Conservation (phyloP, 2,888 invertebrate genomes). For the Hyposoter didymator region DNA sequence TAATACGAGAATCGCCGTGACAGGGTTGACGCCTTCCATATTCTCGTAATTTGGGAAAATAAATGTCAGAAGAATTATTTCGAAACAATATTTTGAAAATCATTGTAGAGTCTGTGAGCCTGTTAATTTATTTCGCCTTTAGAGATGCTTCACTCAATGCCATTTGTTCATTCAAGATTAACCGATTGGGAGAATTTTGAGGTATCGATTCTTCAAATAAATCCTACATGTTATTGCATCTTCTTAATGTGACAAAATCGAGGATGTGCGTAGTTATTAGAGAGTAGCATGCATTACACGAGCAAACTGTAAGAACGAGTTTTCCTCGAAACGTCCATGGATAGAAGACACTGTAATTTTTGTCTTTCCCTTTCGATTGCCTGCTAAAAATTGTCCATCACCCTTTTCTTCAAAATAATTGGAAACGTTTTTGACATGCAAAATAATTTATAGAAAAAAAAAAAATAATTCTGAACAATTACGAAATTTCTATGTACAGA, state of each 20-base stretch:
- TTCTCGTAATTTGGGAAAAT: not conserved
- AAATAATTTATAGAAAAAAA: not conserved
- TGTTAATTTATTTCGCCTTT: not conserved
- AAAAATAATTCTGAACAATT: not conserved
- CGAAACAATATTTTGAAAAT: not conserved
- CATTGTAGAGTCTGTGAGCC: not conserved
- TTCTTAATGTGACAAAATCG: constrained; percentile 18
- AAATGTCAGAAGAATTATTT: not conserved
- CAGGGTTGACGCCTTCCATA: not conserved
- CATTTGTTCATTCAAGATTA: constrained; percentile 11
- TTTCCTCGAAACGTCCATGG: not conserved
- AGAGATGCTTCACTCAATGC: not conserved
- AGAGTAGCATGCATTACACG: constrained; percentile 68
- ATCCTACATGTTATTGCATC: constrained; percentile 23
- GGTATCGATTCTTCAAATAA: constrained; percentile 2
- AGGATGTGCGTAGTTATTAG: constrained; percentile 28
- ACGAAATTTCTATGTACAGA: not conserved
- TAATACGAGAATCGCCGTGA: too few relatives aligned
- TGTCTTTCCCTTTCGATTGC: not conserved
- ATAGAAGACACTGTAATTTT: not conserved
- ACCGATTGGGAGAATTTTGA: not conserved
- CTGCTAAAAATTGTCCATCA: not conserved
- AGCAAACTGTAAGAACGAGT: constrained; percentile 77
- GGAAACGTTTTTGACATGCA: not conserved
- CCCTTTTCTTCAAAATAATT: not conserved